Conservation (phyloP, 2,113 vertebrate genomes). For the Anguilla japonica region DNA sequence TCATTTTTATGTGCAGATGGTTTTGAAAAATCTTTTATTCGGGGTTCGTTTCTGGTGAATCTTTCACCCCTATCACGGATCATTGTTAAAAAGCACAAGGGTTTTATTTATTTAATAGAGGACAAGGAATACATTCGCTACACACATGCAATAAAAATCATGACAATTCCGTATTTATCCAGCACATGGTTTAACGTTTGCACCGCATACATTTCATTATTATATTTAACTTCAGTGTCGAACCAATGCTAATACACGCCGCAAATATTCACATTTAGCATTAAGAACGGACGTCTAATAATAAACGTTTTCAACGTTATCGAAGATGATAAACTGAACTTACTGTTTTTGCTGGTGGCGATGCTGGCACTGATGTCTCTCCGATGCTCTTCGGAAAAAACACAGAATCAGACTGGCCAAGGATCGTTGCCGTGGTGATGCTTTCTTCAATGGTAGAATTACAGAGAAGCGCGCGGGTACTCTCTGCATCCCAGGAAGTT, state of each 20-base stretch:
- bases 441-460: constrained; percentile 53
- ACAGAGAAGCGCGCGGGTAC: constrained; percentile 52
- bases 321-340: constrained; percentile 37
- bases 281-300: background rate
- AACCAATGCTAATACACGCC: background rate
- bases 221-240: background rate
- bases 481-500: constrained; percentile 44
- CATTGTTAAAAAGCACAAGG: background rate
- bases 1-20: background rate
- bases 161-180: background rate
- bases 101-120: background rate
- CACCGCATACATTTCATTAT: background rate
- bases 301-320: background rate
- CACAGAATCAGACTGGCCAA: constrained; percentile 38
- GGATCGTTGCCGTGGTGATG: constrained; percentile 69
- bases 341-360: constrained; percentile 48
- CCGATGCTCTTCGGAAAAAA: constrained; percentile 53
- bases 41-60: background rate
- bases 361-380: constrained; percentile 39
- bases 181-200: background rate
- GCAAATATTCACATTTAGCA: background rate
- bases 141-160: background rate
- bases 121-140: background rate
- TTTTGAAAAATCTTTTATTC: background rate
- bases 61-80: background rate